These are phyloP conservation scores for Pseudorhombus dupliciocellatus DNA, from an alignment of 2,113 vertebrate species.

Conservation along the genomic window DNA sequence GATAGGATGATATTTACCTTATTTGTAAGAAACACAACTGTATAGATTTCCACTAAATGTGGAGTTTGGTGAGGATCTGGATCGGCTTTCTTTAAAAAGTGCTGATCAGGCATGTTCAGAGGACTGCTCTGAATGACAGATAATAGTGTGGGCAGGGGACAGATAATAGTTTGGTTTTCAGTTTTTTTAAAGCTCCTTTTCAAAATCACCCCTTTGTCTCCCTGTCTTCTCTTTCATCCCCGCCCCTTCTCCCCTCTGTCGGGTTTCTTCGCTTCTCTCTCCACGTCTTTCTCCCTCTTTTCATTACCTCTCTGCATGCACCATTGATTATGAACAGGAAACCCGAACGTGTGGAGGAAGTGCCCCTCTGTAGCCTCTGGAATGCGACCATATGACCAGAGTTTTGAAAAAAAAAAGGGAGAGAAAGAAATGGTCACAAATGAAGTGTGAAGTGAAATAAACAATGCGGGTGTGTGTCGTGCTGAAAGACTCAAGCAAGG, in stretches of 20 bases:
- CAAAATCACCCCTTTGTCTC: slow-evolving; percentile 12
- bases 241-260: neutral
- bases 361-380: slow-evolving; percentile 53
- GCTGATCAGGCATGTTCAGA: no score
- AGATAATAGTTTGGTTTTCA: no score
- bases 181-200: neutral
- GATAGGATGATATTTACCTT: neutral
- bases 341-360: slow-evolving; percentile 65
- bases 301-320: slow-evolving; percentile 45
- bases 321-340: slow-evolving; percentile 68
- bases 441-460: slow-evolving; percentile 82
- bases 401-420: slow-evolving; percentile 21
- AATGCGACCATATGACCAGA: slow-evolving; percentile 74
- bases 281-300: slow-evolving; percentile 23
- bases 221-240: neutral
- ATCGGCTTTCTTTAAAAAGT: no score
- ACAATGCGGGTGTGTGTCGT: slow-evolving; percentile 67
- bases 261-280: slow-evolving; percentile 3
- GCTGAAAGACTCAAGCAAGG: slow-evolving; percentile 62
- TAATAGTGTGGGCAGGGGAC: no score
- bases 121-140: neutral
- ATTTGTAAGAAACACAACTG: no score
- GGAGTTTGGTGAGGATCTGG: no score
- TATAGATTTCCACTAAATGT: no score
- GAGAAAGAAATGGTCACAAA: slow-evolving; percentile 55